A percentile compares a stretch with the other conserved stretches of the same genome.
phyloP scores from a whole-genome alignment of 2,888 invertebrate genomes.

The Lasioglossum oenotherae region DNA sequence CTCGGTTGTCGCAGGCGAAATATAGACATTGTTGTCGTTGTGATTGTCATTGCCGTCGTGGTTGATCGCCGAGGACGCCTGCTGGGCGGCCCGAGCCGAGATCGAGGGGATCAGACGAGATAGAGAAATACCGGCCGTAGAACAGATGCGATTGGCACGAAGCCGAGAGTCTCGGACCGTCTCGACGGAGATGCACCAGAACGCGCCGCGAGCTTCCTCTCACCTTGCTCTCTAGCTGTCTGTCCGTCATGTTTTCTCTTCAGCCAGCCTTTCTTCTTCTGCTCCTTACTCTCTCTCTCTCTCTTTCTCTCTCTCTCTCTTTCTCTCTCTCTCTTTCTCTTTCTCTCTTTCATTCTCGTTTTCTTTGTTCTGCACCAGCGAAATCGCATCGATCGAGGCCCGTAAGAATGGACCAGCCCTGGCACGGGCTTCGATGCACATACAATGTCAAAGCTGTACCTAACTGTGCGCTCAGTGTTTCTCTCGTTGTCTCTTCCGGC shows the following conservation, averaged over 20 bases:
- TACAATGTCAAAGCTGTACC: not conserved
- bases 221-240: not conserved
- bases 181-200: conserved; percentile 10
- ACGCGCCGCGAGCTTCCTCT: not conserved
- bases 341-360: not conserved
- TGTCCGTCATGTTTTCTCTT: not conserved
- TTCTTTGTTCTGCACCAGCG: not conserved
- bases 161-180: conserved; percentile 61
- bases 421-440: conserved; percentile 66
- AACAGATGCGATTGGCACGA: conserved; percentile 64
- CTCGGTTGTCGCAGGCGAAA: not conserved
- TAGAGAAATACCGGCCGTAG: conserved; percentile 67
- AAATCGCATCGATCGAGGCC: conserved; percentile 60
- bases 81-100: not conserved
- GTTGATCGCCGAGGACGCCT: not conserved
- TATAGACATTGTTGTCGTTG: not conserved
- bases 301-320: not conserved
- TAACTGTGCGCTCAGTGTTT: conserved; percentile 15
- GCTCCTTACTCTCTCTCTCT: not conserved
- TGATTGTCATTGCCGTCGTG: not conserved
- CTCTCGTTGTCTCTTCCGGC: conserved; percentile 10
- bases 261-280: not conserved
- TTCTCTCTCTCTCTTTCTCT: not conserved
- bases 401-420: conserved; percentile 58
- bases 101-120: conserved; percentile 19